These are phyloP conservation scores for Bombycilla garrulus DNA, from an alignment of 2,113 vertebrate genomes.

Conservation along the genomic window DNA sequence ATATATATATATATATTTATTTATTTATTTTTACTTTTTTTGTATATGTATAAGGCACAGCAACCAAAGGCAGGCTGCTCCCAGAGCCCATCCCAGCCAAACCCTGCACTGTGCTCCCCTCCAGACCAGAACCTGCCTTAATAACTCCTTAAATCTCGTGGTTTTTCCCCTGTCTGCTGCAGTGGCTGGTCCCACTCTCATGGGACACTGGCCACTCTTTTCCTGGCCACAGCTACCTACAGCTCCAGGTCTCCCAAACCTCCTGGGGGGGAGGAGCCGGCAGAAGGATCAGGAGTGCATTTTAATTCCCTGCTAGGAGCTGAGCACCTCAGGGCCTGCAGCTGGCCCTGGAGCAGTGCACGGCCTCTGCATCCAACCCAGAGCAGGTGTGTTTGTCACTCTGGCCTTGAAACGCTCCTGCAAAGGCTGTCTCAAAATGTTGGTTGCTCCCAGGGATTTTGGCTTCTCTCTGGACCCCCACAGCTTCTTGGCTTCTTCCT, in stretches of 20 bases:
- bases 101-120: neutral
- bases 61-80: neutral
- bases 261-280: neutral
- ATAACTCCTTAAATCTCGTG: neutral
- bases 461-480: neutral
- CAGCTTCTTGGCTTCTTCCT: neutral
- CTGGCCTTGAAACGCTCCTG: accelerated
- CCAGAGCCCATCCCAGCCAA: neutral
- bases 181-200: accelerated
- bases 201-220: neutral
- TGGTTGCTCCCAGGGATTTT: neutral
- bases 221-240: neutral
- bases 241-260: neutral
- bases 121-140: neutral
- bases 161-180: accelerated
- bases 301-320: neutral
- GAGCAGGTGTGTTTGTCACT: neutral
- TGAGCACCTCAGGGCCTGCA: neutral
- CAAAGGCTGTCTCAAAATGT: neutral
- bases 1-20: no score
- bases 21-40: no score
- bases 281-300: neutral
- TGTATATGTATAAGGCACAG: neutral
- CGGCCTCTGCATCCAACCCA: neutral
- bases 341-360: neutral